Conservation (phyloP, 2,113 vertebrate species). For the Sprattus sprattus region DNA sequence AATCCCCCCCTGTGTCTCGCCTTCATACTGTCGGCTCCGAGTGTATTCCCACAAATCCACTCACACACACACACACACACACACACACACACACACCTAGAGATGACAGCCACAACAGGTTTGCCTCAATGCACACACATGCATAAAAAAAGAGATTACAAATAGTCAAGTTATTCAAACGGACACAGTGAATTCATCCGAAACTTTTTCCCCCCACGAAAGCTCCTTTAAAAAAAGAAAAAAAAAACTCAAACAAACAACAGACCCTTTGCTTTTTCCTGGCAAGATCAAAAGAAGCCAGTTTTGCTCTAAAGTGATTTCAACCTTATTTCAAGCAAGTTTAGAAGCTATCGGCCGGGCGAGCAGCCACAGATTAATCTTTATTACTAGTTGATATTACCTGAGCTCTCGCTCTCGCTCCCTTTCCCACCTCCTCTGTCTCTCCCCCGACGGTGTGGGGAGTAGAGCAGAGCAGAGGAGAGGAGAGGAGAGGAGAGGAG, state of each 20-base stretch:
- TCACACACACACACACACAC: slow-evolving; percentile 4
- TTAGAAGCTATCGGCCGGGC: slow-evolving; percentile 74
- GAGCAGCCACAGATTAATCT: slow-evolving; percentile 81
- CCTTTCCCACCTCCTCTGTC: slow-evolving; percentile 52
- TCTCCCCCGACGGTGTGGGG: slow-evolving; percentile 66
- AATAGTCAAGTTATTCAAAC: background rate
- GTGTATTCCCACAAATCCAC: background rate
- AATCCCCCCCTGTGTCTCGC: slow-evolving; percentile 16
- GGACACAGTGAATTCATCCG: background rate
- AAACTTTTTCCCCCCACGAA: background rate
- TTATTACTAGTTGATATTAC: slow-evolving; percentile 81
- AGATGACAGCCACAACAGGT: background rate
- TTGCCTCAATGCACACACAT: background rate
- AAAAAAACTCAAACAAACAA: slow-evolving; percentile 8
- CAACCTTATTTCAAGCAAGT: slow-evolving; percentile 78
- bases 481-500: slow-evolving; percentile 43
- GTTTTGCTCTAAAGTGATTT: slow-evolving; percentile 77
- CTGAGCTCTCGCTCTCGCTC: slow-evolving; percentile 62
- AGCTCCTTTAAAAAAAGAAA: background rate
- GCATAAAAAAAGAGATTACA: slow-evolving; percentile 1
- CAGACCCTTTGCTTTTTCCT: slow-evolving; percentile 34
- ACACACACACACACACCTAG: background rate
- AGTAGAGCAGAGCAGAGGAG: slow-evolving; percentile 64
- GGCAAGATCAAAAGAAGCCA: slow-evolving; percentile 57
- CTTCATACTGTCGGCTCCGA: slow-evolving; percentile 36